Base-by-base conservation (phyloP, 1,140 invertebrate species). In the Chrysomallon squamiferum region DNA sequence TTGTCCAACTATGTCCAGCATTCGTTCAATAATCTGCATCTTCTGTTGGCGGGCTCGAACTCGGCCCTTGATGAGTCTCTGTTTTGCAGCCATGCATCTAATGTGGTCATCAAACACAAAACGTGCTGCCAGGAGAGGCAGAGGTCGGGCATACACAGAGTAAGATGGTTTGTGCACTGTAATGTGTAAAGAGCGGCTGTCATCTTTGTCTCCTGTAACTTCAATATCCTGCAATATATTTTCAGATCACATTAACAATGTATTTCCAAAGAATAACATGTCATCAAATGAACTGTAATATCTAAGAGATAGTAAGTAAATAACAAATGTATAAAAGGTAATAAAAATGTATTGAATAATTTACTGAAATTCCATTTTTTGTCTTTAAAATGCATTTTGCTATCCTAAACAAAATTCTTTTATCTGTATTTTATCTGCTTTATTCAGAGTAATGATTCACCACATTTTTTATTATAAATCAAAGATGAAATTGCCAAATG, bases 101-200 rank as follows among this genome's bases (percentile, higher is more conserved):
- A 99, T 99, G 82, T 99, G 95, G 87, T 99, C 97, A 82, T 99
- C 97, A 82, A 99, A 99, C 49, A 98, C 90, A 81, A 99, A 98
- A 84, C 95, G 95, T 0, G 95, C 93, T 20, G 92, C 91, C 7
- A 98, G 87, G 7, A 97, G 81, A 0, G 95, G 93, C 4, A 84
- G 59, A 22, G 84, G 79, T 9, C 76, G 65, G 20, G 78, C 72
- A 56, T 83, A 79, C 9, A 68, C 61, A 11, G 76, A 79, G 20
- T 73, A 74, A 2, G 82, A 70, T 3, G 93, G 93, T 73, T 93
- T 92, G 82, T 98, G 95, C 27, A 99, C 94, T 0, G 95, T 97
- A 22, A 99, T 90, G 75, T 98, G 94, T 7, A 99, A 87, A 73
- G 95, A 96, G n/a, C 96, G 88, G 0, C 95, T 96, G 84, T 99